Percentiles rank a stretch among this genome's conserved stretches.
These are phyloP conservation scores for Bradypus variegatus DNA, from an alignment of 2,797 vertebrate species.

Conservation along the genomic window DNA sequence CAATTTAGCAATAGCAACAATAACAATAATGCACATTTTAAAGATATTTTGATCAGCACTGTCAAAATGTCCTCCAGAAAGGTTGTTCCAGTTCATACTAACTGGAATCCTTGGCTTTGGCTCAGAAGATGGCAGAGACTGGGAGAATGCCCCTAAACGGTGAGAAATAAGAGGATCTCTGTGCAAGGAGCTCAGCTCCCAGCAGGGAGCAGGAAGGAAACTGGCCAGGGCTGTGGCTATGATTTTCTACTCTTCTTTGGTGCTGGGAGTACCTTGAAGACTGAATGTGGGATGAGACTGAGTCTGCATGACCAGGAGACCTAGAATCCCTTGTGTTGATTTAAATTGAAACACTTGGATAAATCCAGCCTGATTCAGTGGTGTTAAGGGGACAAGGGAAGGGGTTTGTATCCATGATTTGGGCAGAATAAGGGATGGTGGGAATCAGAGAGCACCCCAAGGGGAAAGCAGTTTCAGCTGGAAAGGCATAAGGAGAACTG, in stretches of 20 bases:
- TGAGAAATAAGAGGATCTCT: neutral
- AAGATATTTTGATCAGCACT: conserved; percentile 4
- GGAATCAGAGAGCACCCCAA: neutral
- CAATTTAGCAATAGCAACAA: conserved; percentile 25
- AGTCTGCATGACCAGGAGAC: neutral
- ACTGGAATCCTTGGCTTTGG: conserved; percentile 11
- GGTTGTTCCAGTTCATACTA: neutral
- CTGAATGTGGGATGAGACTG: neutral
- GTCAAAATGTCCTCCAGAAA: conserved; percentile 16
- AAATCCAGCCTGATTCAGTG: neutral
- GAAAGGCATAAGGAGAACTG: neutral
- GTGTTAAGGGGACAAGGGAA: neutral
- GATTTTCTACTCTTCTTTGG: neutral
- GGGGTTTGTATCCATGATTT: neutral
- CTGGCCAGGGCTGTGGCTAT: neutral
- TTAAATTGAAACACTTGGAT: neutral
- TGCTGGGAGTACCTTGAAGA: neutral
- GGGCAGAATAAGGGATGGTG: neutral
- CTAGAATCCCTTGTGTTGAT: neutral
- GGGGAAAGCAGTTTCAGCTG: neutral
- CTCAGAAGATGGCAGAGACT: conserved; percentile 1
- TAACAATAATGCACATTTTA: conserved; percentile 13
- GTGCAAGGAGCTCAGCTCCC: neutral
- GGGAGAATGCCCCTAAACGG: neutral
- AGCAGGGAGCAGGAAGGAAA: neutral